A percentile compares a stretch with the other conserved stretches of the same genome.
Conservation (phyloP, 2,888 invertebrate genomes). For the Rotaria magnacalcarata region DNA sequence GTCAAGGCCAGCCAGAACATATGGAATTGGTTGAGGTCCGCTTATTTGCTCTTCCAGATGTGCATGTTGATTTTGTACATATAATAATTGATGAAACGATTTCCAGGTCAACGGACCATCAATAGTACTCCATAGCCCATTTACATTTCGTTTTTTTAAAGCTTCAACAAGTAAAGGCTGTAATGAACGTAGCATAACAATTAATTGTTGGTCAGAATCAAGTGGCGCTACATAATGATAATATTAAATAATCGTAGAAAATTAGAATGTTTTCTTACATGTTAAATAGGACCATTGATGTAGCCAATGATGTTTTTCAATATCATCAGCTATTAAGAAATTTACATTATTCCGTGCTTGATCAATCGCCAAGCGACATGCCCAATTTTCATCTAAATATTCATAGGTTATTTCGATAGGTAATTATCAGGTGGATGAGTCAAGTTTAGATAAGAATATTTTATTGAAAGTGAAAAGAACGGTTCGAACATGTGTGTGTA, state of each 20-base stretch:
- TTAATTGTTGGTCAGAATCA: conserved; percentile 21
- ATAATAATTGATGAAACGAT: conserved; percentile 89
- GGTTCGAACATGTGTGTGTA: no score
- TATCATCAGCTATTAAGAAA: neutral
- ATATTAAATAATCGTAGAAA: neutral
- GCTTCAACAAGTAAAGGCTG: conserved; percentile 89
- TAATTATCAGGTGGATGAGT: no score
- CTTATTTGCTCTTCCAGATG: conserved; percentile 64
- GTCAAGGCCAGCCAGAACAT: conserved; percentile 73
- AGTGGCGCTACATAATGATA: neutral
- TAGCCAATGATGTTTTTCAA: conserved; percentile 10
- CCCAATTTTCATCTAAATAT: neutral
- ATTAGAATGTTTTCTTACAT: neutral
- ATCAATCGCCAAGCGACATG: neutral
- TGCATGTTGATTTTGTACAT: conserved; percentile 55
- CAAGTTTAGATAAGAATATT: no score
- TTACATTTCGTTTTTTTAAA: conserved; percentile 70
- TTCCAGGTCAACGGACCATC: conserved; percentile 96
- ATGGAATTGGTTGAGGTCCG: conserved; percentile 84
- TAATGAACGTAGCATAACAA: conserved; percentile 57
- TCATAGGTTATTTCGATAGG: neutral
- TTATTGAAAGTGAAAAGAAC: no score
- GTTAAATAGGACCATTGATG: neutral
- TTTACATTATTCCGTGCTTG: neutral
- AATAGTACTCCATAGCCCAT: conserved; percentile 83